phyloP scores from a whole-genome alignment of 2,113 vertebrate species.

The Mobula hypostoma region DNA sequence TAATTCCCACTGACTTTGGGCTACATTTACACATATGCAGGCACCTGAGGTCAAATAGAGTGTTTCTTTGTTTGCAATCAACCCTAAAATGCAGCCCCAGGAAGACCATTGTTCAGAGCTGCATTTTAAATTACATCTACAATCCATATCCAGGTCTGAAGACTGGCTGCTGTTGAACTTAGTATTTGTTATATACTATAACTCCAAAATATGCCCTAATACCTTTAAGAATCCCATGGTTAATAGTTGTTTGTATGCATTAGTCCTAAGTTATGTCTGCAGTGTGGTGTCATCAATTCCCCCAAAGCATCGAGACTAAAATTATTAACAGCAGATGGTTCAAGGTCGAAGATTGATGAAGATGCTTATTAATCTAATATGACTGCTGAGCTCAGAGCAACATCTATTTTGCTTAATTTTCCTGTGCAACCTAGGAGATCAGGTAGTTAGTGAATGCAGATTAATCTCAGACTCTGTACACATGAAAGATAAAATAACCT shows the following conservation, averaged over 20 bases:
- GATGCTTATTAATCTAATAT: not conserved
- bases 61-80: too few species aligned
- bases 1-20: too few species aligned
- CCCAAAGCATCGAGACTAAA: not conserved
- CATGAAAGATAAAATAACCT: conserved; percentile 1
- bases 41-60: too few species aligned
- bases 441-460: not conserved
- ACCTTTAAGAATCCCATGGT: not conserved
- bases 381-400: not conserved
- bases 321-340: conserved; percentile 16
- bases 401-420: conserved; percentile 27
- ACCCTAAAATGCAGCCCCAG: too few species aligned
- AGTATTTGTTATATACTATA: too few species aligned
- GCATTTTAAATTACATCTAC: too few species aligned
- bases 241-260: not conserved
- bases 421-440: not conserved
- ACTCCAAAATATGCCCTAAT: too few species aligned
- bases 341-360: conserved; percentile 7
- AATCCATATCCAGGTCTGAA: too few species aligned
- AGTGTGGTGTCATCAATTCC: not conserved
- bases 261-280: not conserved
- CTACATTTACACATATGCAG: too few species aligned
- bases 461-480: not conserved
- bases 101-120: too few species aligned
- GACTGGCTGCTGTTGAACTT: too few species aligned